phyloP scores from a whole-genome alignment of 2,888 invertebrate species.

The Agrenia bidenticulata region DNA sequence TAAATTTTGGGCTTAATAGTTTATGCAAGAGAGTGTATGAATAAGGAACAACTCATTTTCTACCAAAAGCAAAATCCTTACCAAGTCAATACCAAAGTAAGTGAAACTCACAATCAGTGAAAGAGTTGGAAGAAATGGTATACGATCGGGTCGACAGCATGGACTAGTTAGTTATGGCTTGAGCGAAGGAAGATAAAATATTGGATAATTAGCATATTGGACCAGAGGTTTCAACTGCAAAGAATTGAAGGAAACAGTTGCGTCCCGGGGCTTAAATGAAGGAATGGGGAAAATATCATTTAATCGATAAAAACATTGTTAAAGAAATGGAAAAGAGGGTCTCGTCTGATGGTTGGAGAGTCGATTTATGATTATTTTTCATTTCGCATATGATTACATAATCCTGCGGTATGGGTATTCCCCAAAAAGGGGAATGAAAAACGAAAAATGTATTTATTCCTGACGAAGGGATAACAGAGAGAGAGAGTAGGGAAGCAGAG shows the following conservation, averaged over 20 bases:
- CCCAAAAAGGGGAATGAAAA: constrained; percentile 30
- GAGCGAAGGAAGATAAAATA: constrained; percentile 9
- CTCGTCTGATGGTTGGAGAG: constrained; percentile 20
- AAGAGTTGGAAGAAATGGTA: no score
- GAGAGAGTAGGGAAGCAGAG: neutral
- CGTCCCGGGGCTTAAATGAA: constrained; percentile 22
- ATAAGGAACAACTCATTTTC: no score
- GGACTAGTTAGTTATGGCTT: neutral
- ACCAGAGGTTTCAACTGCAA: constrained; percentile 1
- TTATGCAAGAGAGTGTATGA: no score
- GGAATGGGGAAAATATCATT: constrained; percentile 39
- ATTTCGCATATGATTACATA: constrained; percentile 48
- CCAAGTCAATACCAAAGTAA: no score
- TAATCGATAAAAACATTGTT: constrained; percentile 42
- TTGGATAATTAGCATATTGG: constrained; percentile 30
- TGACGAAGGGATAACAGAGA: neutral
- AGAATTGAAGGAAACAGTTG: constrained; percentile 14
- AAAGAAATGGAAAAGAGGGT: constrained; percentile 19
- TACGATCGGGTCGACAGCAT: no score
- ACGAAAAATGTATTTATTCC: constrained; percentile 13
- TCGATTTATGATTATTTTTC: constrained; percentile 50
- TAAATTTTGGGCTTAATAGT: no score
- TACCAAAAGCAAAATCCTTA: no score
- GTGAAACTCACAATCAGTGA: no score
- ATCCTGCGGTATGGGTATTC: constrained; percentile 36